phyloP scores from a whole-genome alignment of 2,888 invertebrate species.

The Acleris emargana region DNA sequence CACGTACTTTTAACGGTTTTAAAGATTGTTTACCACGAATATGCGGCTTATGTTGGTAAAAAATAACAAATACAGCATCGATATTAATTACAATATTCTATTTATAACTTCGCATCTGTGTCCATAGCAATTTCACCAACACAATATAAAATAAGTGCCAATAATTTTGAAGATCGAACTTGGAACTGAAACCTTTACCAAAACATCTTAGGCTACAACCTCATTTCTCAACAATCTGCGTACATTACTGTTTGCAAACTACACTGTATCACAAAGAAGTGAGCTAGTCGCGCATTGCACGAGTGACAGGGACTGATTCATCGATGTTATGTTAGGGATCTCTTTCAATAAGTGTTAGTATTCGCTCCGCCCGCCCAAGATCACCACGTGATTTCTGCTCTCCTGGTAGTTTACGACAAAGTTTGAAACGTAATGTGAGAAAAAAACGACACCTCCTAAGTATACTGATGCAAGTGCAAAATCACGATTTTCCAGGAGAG shows the following conservation, averaged over 20 bases:
- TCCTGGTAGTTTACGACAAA: conserved; percentile 47
- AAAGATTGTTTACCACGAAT: too few species aligned
- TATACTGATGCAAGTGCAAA: too few species aligned
- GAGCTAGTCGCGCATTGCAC: conserved; percentile 5
- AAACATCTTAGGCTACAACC: background rate
- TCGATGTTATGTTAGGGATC: conserved; percentile 1
- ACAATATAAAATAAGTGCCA: conserved; percentile 2
- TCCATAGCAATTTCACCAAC: too few species aligned
- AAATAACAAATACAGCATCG: too few species aligned
- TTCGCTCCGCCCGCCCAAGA: conserved; percentile 49
- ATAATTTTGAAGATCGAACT: conserved; percentile 20
- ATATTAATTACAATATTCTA: too few species aligned
- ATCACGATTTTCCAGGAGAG: too few species aligned
- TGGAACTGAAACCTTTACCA: conserved; percentile 14
- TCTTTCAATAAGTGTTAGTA: conserved; percentile 47
- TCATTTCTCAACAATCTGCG: background rate
- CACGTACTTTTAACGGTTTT: too few species aligned
- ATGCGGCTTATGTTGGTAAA: too few species aligned
- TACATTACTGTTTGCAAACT: conserved; percentile 4
- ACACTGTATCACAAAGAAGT: background rate
- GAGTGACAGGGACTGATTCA: background rate
- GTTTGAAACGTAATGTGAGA: conserved; percentile 17
- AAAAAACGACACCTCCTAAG: too few species aligned
- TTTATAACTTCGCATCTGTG: too few species aligned
- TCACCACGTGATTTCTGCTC: conserved; percentile 54